Conservation (phyloP, 2,797 vertebrate genomes). For the Carapus acus region DNA sequence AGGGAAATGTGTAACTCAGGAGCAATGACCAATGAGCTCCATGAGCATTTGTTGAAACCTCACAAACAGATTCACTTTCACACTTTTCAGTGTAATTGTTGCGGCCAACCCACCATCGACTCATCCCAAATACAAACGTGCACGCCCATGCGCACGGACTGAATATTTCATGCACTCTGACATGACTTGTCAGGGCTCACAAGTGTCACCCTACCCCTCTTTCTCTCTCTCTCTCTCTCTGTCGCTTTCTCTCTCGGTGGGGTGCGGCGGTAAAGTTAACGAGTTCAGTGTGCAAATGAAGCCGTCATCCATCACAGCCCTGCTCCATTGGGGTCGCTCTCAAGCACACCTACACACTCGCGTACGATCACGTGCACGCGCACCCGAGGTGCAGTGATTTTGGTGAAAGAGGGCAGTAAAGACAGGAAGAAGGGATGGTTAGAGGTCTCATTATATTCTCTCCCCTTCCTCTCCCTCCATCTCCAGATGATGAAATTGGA, state of each 20-base stretch:
- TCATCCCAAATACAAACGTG: neutral
- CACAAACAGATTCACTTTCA: neutral
- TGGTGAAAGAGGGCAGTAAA: neutral
- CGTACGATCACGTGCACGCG: constrained; percentile 11
- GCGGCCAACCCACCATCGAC: neutral
- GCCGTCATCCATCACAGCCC: constrained; percentile 40
- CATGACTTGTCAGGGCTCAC: constrained; percentile 32
- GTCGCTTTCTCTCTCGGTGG: constrained; percentile 18
- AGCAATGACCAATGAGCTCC: too few species aligned
- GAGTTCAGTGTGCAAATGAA: constrained; percentile 54
- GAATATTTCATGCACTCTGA: constrained; percentile 44
- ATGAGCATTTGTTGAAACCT: constrained; percentile 1
- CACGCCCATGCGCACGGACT: constrained; percentile 11
- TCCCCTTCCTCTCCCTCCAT: neutral
- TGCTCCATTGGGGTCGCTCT: constrained; percentile 1
- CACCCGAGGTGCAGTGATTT: constrained; percentile 14
- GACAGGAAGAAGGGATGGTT: neutral
- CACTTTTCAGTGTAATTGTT: neutral
- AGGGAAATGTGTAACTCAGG: too few species aligned
- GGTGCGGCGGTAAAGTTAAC: constrained; percentile 46
- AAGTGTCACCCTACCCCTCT: constrained; percentile 21
- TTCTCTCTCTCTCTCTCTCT: neutral
- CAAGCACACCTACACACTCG: neutral
- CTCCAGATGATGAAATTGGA: constrained; percentile 17
- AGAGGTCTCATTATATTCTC: constrained; percentile 14